Conservation (phyloP, 1,140 invertebrate genomes). For the Elysia chlorotica region DNA sequence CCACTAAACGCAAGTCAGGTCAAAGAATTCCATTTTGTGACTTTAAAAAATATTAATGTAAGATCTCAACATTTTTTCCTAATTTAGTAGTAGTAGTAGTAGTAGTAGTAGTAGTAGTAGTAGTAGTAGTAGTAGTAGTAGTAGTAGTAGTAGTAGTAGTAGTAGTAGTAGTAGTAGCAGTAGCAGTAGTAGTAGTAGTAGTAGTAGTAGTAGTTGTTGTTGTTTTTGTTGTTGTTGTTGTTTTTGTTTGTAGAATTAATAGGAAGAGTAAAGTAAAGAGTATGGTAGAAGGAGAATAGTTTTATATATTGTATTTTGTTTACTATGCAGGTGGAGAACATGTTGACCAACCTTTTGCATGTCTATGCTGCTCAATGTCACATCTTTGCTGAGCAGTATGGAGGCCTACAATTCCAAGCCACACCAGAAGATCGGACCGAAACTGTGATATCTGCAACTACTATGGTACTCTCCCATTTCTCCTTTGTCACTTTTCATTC, state of each 20-base stretch:
- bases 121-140: neutral
- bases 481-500: too few relatives aligned
- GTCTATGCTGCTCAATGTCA: constrained; percentile 29
- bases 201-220: neutral
- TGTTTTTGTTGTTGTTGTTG: neutral
- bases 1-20: too few relatives aligned
- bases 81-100: constrained; percentile 2
- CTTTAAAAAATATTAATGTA: too few relatives aligned
- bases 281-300: too few relatives aligned
- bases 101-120: neutral
- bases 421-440: constrained; percentile 4
- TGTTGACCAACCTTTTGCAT: constrained; percentile 22
- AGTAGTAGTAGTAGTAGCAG: neutral
- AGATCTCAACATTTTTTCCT: too few relatives aligned
- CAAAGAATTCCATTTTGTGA: too few relatives aligned
- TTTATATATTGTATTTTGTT: too few relatives aligned
- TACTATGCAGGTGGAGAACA: constrained; percentile 30
- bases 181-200: neutral
- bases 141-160: neutral
- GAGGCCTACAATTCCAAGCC: constrained; percentile 22
- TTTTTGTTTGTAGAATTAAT: neutral
- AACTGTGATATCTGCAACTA: neutral
- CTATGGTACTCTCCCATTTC: too few relatives aligned
- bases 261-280: neutral
- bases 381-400: constrained; percentile 30